Percentiles rank a stretch among this genome's conserved stretches.
Evolutionary conservation across 2,113 vertebrate species (phyloP).

Genomic region (Muntiacus reevesi): DNA sequence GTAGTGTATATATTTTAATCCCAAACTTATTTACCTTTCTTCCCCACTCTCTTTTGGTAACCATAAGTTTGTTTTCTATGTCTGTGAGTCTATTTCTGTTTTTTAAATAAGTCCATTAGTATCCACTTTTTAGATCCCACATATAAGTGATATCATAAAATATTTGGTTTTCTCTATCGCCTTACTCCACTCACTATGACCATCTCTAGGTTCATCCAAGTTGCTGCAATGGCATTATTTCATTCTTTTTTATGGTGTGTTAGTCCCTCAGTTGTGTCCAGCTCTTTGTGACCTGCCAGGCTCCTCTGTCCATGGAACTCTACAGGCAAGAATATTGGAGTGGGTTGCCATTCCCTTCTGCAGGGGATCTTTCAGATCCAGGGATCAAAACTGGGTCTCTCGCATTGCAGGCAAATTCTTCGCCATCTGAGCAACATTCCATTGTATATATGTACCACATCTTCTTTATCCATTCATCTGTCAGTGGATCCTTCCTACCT

Average conservation of each 20-base stretch:
- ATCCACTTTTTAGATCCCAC: neutral
- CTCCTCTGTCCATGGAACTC: neutral
- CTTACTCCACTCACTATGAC: neutral
- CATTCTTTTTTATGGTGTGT: neutral
- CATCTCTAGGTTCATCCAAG: neutral
- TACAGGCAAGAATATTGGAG: neutral
- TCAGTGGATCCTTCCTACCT: neutral
- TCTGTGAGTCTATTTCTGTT: neutral
- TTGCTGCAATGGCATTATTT: neutral
- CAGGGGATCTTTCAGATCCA: neutral
- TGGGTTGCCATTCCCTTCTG: neutral
- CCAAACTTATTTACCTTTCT: neutral
- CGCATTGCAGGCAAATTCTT: neutral
- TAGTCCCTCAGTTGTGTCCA: neutral
- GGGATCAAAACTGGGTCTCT: neutral
- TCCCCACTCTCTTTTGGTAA: neutral
- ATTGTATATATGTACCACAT: neutral
- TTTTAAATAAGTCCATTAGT: neutral
- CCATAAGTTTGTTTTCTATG: neutral
- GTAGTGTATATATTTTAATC: neutral
- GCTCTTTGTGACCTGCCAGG: neutral
- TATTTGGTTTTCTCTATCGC: neutral
- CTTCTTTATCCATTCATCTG: neutral
- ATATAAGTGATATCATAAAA: neutral
- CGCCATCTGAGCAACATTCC: neutral